These are phyloP conservation scores for Spatulosminthurus flaviceps DNA, from an alignment of 2,888 invertebrate species.

Conservation along the genomic window DNA sequence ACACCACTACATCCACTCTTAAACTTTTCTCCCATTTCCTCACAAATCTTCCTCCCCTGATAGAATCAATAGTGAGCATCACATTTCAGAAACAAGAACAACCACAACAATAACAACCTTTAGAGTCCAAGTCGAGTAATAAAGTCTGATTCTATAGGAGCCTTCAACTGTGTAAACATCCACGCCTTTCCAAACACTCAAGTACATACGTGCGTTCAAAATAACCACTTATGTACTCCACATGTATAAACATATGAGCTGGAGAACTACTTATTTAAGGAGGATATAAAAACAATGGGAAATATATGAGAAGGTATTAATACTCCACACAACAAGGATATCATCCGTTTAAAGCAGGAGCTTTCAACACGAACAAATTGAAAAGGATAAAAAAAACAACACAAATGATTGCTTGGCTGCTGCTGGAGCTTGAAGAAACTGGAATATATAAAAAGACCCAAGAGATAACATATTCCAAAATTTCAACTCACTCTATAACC, in stretches of 20 bases:
- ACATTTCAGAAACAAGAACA: constrained; percentile 10
- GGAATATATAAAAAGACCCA: background rate
- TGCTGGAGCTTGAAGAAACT: background rate
- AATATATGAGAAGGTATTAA: constrained; percentile 9
- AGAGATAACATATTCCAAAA: constrained; percentile 1
- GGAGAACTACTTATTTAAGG: background rate
- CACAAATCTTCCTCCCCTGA: constrained; percentile 22
- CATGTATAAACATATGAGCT: too few species aligned
- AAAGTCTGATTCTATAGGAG: too few species aligned
- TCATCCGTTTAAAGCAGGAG: constrained; percentile 1
- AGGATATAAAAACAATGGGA: background rate
- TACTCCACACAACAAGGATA: background rate
- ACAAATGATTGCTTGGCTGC: background rate
- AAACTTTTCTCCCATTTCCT: constrained; percentile 14
- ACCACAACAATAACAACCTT: background rate
- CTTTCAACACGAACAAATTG: constrained; percentile 38
- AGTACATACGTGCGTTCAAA: too few species aligned
- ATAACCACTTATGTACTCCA: too few species aligned
- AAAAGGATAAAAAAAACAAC: constrained; percentile 24
- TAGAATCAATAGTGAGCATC: constrained; percentile 19
- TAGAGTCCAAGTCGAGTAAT: background rate
- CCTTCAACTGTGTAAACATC: too few species aligned
- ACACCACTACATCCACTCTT: too few species aligned
- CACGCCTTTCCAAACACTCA: too few species aligned
- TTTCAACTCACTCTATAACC: too few species aligned